Evolutionary conservation across 2,113 vertebrate genomes (phyloP), one percentile per base, ranked within the genome.

Genomic region (Chloroceryle aenea): DNA sequence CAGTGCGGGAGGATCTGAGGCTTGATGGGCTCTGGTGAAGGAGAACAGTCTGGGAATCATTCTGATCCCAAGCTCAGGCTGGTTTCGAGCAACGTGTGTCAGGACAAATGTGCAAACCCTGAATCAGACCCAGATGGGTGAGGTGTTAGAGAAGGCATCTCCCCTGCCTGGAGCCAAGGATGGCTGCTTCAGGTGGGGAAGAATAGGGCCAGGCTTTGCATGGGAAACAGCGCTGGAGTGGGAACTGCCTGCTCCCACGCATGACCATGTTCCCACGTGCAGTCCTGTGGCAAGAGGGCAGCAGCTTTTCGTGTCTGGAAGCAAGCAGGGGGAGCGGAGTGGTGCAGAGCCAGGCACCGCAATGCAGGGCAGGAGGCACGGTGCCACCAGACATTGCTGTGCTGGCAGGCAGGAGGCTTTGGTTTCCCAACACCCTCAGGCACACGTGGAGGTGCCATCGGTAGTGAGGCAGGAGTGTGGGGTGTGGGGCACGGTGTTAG

Each of bases 121-220:
- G 10, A 30, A n/a, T 42, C 73, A 27, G 62, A 18, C 63, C 36
- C 85, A 84, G 68, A 62, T 88, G 90, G 88, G 76, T 19, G 93
- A 95, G 94, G 94, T 74, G 91, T 74, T 56, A 74, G 73, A 81
- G 87, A 55, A 61, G 89, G 43, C 1, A 0, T 38, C 61, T 88
- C 62, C 74, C 62, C 58, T 77, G 85, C 82, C 9, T 43, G 67
- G 56, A 87, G 74, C 63, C 30, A 6, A 23, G 82, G 63, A 42
- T 5, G 4, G 87, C 17, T 2, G 85, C 89, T 91, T 76, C 92
- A 94, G 90, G 45, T 94, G 93, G 75, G 75, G 82, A 63, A 76
- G 12, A 73, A 83, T 1, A 48, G 63, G 53, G 76, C 68, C 83
- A 52, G 84, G 66, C n/a, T 22, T 77, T 67, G 34, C 7, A 25